Percentiles rank a stretch among this genome's conserved stretches.
Conservation (phyloP, 2,797 vertebrate species). For the Paramormyrops hopkinsi region DNA sequence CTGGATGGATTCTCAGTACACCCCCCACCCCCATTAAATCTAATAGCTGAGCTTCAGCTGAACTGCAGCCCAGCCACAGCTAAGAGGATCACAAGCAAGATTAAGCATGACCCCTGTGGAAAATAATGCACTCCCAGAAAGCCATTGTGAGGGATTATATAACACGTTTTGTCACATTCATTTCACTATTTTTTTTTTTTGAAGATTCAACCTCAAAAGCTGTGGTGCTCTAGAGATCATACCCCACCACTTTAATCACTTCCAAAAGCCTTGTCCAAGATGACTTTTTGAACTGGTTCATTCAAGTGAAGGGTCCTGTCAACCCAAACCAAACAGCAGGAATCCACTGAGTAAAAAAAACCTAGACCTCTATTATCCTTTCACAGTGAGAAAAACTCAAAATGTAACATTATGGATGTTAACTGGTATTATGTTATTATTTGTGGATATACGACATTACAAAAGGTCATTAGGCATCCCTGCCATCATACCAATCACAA, state of each 20-base stretch:
- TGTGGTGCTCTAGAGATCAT: not conserved
- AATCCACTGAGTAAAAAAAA: not conserved
- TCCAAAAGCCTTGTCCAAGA: not conserved
- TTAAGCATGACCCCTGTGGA: conserved; percentile 1
- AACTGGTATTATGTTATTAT: not conserved
- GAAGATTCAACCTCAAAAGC: not conserved
- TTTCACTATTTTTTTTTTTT: not conserved
- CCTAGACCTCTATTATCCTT: not conserved
- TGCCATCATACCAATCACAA: not conserved
- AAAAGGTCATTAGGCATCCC: not conserved
- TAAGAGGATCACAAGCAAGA: conserved; percentile 1
- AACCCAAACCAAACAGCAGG: not conserved
- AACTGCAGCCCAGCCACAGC: not conserved
- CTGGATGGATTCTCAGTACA: not conserved
- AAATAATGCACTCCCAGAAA: not conserved
- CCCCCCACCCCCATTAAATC: not conserved
- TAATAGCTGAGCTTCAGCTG: not conserved
- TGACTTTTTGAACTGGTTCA: not conserved
- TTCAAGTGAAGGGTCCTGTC: not conserved
- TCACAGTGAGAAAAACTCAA: not conserved
- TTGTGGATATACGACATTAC: not conserved
- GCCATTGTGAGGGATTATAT: conserved; percentile 8
- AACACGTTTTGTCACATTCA: conserved; percentile 3
- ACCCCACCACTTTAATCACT: not conserved
- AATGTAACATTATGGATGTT: not conserved